These are phyloP conservation scores for Cerastoderma edule DNA, from an alignment of 2,888 invertebrate genomes.

Conservation along the genomic window DNA sequence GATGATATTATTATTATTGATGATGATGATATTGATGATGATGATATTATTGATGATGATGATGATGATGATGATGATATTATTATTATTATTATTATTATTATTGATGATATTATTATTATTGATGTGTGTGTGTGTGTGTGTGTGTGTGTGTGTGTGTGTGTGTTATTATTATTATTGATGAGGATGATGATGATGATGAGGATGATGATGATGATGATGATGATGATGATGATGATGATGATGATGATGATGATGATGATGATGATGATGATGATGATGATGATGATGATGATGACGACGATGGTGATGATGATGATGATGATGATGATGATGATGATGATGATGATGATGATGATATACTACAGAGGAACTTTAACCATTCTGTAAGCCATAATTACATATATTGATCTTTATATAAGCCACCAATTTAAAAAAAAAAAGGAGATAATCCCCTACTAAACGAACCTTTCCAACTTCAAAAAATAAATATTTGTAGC, in stretches of 20 bases:
- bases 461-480: too few relatives aligned
- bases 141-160: not conserved
- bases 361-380: too few relatives aligned
- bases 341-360: too few relatives aligned
- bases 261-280: not conserved
- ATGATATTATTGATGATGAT: not conserved
- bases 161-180: too few relatives aligned
- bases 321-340: conserved; percentile 2
- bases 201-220: too few relatives aligned
- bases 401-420: too few relatives aligned
- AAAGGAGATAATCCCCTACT: too few relatives aligned
- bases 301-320: not conserved
- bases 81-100: not conserved
- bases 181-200: too few relatives aligned
- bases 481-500: too few relatives aligned
- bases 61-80: conserved; percentile 5
- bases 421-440: too few relatives aligned
- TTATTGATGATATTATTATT: conserved; percentile 2
- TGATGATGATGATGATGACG: conserved; percentile 1
- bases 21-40: conserved; percentile 22
- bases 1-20: conserved; percentile 33
- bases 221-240: not conserved
- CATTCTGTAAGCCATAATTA: too few relatives aligned
- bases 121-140: too few relatives aligned
- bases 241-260: conserved; percentile 1